Evolutionary conservation across 2,113 vertebrate genomes (phyloP).

Genomic region (Mormyrus lacerda): DNA sequence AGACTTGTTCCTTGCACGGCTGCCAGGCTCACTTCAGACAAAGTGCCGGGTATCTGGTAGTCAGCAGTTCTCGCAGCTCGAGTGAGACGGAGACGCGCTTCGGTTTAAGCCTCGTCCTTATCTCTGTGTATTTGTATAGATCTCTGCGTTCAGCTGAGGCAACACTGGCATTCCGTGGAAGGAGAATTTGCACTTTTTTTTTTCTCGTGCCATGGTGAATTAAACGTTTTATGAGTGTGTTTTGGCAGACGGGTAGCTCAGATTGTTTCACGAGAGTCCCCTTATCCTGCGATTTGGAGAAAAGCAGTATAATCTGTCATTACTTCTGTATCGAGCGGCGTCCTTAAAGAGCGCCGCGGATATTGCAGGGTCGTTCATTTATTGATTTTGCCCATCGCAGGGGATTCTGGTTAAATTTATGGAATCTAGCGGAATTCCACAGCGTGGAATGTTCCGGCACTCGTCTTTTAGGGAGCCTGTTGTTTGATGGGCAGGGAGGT

Average conservation of each 20-base stretch:
- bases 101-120: background rate
- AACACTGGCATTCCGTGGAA: background rate
- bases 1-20: slow-evolving; percentile 19
- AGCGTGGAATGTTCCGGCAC: background rate
- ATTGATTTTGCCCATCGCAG: background rate
- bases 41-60: slow-evolving; percentile 34
- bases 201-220: slow-evolving; percentile 31
- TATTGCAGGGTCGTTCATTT: background rate
- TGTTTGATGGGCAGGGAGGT: background rate
- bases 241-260: slow-evolving; percentile 32
- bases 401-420: background rate
- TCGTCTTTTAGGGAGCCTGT: background rate
- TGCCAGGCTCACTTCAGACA: slow-evolving; percentile 14
- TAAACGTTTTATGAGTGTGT: slow-evolving; percentile 29
- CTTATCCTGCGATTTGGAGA: slow-evolving; percentile 41
- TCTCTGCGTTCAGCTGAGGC: background rate
- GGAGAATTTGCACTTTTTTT: slow-evolving; percentile 17
- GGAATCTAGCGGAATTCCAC: background rate
- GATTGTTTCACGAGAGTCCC: slow-evolving; percentile 34
- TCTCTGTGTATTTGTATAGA: slow-evolving; percentile 24
- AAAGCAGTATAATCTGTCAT: slow-evolving; percentile 38
- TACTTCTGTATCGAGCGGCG: slow-evolving; percentile 14
- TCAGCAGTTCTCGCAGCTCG: slow-evolving; percentile 2
- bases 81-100: slow-evolving; percentile 13
- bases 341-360: slow-evolving; percentile 13